These are phyloP conservation scores for Trochalopteron elliotii DNA, from an alignment of 2,113 vertebrate genomes.

Conservation along the genomic window DNA sequence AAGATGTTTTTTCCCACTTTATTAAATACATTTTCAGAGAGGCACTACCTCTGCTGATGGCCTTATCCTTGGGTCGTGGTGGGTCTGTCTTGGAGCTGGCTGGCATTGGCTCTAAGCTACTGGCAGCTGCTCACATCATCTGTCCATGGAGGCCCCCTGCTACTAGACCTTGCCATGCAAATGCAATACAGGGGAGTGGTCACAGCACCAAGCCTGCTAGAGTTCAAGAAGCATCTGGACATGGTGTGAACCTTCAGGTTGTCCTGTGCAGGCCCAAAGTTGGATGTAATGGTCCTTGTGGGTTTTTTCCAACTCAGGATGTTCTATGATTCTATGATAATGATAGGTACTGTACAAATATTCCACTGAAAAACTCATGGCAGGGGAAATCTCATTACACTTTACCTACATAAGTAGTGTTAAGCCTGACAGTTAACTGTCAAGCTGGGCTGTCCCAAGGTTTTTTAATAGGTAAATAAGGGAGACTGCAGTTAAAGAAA, in stretches of 20 bases:
- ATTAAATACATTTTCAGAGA: not conserved
- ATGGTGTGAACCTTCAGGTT: not conserved
- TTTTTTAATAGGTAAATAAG: not conserved
- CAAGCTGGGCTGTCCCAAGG: not conserved
- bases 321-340: not conserved
- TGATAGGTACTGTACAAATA: not conserved
- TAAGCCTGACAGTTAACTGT: not conserved
- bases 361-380: not conserved
- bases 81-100: not conserved
- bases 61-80: not conserved
- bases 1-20: not conserved
- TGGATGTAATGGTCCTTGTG: not conserved
- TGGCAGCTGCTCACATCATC: not conserved
- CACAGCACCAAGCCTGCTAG: not conserved
- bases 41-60: not conserved
- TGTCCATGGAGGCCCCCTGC: too few species aligned
- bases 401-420: not conserved
- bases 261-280: not conserved
- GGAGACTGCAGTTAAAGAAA: not conserved
- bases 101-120: not conserved
- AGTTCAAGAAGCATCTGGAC: not conserved
- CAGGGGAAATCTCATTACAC: not conserved
- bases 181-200: not conserved
- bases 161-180: not conserved
- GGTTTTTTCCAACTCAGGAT: not conserved